phyloP scores from a whole-genome alignment of 2,888 invertebrate species.

The Agonopterix heracliana region DNA sequence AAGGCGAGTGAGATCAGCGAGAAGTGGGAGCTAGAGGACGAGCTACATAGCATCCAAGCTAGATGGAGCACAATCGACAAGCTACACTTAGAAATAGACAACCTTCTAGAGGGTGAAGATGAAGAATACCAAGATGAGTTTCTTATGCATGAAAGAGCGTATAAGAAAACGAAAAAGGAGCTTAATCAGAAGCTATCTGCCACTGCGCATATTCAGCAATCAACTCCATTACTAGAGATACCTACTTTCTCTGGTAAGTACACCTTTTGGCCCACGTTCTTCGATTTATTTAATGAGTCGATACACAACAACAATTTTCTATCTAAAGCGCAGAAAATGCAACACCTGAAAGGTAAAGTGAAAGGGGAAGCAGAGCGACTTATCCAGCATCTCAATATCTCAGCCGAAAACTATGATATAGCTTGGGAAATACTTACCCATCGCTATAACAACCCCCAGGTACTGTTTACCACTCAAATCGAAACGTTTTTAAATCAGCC shows the following conservation, averaged over 20 bases:
- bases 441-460: neutral
- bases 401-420: conserved; percentile 4
- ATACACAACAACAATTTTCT: conserved; percentile 6
- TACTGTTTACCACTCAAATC: conserved; percentile 3
- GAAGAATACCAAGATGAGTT: neutral
- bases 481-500: conserved; percentile 1
- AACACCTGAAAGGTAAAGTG: conserved; percentile 6
- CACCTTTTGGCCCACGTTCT: neutral
- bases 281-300: neutral
- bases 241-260: neutral
- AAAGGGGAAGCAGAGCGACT: conserved; percentile 8
- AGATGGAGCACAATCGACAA: neutral
- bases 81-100: neutral
- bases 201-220: neutral
- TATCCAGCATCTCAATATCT: conserved; percentile 5
- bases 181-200: neutral
- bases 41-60: neutral
- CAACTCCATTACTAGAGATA: neutral
- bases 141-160: neutral
- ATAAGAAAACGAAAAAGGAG: neutral
- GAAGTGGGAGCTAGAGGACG: neutral
- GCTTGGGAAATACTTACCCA: neutral
- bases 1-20: too few species aligned
- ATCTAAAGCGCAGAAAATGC: too few species aligned
- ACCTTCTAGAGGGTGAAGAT: neutral